Evolutionary conservation across 92 coral and sea anemone genomes (phyloP), one percentile per base, ranked within the genome.

Genomic region (Phenganax subtilis): DNA sequence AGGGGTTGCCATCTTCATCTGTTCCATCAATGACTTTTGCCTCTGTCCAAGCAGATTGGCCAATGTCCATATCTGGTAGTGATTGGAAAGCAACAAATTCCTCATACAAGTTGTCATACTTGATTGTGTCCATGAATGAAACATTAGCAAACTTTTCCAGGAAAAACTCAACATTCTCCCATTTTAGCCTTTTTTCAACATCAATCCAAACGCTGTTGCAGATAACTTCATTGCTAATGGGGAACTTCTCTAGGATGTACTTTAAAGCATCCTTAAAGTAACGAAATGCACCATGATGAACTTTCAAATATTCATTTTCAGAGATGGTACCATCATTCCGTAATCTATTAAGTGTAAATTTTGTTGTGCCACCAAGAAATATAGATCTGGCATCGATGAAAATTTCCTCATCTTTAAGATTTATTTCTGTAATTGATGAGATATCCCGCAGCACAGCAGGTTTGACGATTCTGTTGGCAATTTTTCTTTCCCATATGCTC

Each of bases 101-200:
- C 62, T 81, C 77, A 52, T 8, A 81, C 54, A 81, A 73, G 74
- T 64, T 57, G 30, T 79, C 55, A 78, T 14, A 28, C 54, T 53
- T 66, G 52, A 78, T 78, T 60, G 59, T 57, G 57, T 60, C 71
- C 72, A 71, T 47, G 47, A 80, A 54, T 25, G 67, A 63, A 58
- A 64, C 70, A 64, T 25, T 64, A 10, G 70, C 70, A 64, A 86
- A 83, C 61, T 77, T 87, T n/a, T 27, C 51, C 68, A 76, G 56
- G 86, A 82, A 86, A 60, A 69, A 87, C 60, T 87, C 90, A 56
- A 77, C 85, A 82, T 66, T 82, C 57, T 80, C 76, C 83, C 83
- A 86, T 65, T 86, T 76, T 86, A 64, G 55, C n/a, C 83, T 16
- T 27, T 76, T 83, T 52, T 55, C 71, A 16, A 84, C 87, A 73